phyloP scores from a whole-genome alignment of 2,888 invertebrate species.

The Ceraclea dissimilis region DNA sequence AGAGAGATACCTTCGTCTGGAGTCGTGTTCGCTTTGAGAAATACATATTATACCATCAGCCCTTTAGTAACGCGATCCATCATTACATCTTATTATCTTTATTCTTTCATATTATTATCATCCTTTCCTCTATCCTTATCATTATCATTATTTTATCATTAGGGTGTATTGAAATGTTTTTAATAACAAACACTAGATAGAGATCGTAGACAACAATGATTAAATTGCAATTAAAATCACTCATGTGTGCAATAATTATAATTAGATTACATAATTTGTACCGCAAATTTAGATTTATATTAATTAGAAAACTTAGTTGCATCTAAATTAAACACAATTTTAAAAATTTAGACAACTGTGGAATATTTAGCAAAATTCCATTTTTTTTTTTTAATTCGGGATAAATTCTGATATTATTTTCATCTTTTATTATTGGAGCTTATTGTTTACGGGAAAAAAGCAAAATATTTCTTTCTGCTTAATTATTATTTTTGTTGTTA shows the following conservation, averaged over 20 bases:
- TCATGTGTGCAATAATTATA: no score
- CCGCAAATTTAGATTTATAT: no score
- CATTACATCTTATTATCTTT: constrained; percentile 6
- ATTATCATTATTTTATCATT: background rate
- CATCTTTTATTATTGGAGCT: background rate
- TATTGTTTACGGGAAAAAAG: background rate
- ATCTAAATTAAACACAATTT: background rate
- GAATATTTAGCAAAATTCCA: background rate
- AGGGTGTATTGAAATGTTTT: no score
- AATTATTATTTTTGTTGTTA: background rate
- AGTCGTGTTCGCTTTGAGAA: constrained; percentile 5
- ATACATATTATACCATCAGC: constrained; percentile 16
- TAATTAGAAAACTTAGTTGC: background rate
- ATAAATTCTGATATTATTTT: background rate
- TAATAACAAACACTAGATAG: no score
- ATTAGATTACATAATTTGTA: no score
- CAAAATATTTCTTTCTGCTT: background rate
- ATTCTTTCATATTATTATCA: constrained; percentile 5
- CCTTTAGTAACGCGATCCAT: constrained; percentile 22
- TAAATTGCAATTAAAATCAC: no score
- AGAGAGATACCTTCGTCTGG: constrained; percentile 21
- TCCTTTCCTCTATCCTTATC: background rate
- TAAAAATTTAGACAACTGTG: no score
- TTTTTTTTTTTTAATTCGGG: background rate
- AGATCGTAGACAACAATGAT: no score